These are phyloP conservation scores for Drosophila setifemur DNA, from an alignment of 1,140 invertebrate genomes.

Conservation along the genomic window DNA sequence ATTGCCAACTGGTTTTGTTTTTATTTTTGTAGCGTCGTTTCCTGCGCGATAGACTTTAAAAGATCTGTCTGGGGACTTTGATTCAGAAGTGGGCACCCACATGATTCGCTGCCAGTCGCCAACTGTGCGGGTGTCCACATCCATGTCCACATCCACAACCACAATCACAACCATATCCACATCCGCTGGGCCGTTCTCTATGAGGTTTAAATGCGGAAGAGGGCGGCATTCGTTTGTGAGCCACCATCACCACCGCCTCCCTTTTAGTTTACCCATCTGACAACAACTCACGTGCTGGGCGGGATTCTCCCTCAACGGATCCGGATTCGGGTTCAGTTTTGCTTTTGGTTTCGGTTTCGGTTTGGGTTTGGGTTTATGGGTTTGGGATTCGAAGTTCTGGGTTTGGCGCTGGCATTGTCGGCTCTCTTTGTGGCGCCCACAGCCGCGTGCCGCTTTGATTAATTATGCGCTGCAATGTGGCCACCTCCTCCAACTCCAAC, in stretches of 20 bases:
- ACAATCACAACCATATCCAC: slow-evolving; percentile 38
- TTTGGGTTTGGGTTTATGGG: slow-evolving; percentile 10
- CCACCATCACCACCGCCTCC: slow-evolving; percentile 4
- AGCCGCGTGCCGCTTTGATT: slow-evolving; percentile 74
- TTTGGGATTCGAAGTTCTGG: slow-evolving; percentile 12
- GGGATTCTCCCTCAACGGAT: slow-evolving; percentile 45
- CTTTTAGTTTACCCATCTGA: not conserved
- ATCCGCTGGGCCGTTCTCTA: slow-evolving; percentile 56
- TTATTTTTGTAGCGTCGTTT: slow-evolving; percentile 9
- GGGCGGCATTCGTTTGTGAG: slow-evolving; percentile 71
- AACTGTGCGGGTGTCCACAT: slow-evolving; percentile 48
- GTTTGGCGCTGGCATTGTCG: slow-evolving; percentile 42
- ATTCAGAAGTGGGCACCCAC: slow-evolving; percentile 50
- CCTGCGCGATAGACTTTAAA: slow-evolving; percentile 34
- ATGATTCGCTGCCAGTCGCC: slow-evolving; percentile 24
- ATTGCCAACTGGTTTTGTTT: slow-evolving; percentile 53
- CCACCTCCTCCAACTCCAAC: slow-evolving; percentile 4
- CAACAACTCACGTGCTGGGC: slow-evolving; percentile 33
- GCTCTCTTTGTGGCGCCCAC: slow-evolving; percentile 74
- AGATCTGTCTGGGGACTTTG: slow-evolving; percentile 16
- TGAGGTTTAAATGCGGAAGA: slow-evolving; percentile 69
- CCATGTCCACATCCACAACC: slow-evolving; percentile 49
- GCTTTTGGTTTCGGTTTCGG: not conserved
- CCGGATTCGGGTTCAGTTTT: slow-evolving; percentile 1
- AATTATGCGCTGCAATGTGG: slow-evolving; percentile 68